Evolutionary conservation across 2,113 vertebrate genomes (phyloP).

Genomic region (Sigmodon hispidus): DNA sequence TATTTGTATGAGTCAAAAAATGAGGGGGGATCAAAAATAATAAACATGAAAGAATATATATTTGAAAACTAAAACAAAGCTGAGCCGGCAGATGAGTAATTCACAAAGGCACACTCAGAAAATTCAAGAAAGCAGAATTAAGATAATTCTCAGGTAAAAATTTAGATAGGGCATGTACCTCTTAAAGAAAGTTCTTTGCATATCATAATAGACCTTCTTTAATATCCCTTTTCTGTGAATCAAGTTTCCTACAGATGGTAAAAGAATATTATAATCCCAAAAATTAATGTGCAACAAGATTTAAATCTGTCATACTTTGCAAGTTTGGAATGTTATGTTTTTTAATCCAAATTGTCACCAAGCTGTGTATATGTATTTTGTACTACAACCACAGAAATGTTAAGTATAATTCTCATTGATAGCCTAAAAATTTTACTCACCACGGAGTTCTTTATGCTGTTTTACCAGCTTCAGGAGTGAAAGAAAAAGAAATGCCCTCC

Average conservation of each 20-base stretch:
- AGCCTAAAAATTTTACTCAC: neutral
- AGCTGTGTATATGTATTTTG: neutral
- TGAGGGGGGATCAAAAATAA: neutral
- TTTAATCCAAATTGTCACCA: neutral
- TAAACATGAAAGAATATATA: neutral
- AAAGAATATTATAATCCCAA: neutral
- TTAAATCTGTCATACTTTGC: neutral
- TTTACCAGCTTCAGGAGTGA: neutral
- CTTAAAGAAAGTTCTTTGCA: neutral
- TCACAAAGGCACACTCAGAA: neutral
- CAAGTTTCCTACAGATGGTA: neutral
- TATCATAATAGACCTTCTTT: neutral
- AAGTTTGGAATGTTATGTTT: conserved; percentile 35
- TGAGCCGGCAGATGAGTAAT: neutral
- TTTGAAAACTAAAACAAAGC: neutral
- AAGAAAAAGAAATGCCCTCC: conserved; percentile 4
- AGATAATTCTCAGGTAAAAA: conserved; percentile 24
- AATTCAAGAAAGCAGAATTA: conserved; percentile 33
- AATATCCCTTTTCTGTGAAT: neutral
- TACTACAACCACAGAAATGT: neutral
- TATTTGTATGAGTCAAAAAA: neutral
- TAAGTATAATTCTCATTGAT: neutral
- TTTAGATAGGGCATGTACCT: neutral
- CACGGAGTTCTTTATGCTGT: neutral
- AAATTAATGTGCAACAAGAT: neutral